Conservation (phyloP, 1,140 invertebrate genomes). For the Pseudomyrmex dendroicus region DNA sequence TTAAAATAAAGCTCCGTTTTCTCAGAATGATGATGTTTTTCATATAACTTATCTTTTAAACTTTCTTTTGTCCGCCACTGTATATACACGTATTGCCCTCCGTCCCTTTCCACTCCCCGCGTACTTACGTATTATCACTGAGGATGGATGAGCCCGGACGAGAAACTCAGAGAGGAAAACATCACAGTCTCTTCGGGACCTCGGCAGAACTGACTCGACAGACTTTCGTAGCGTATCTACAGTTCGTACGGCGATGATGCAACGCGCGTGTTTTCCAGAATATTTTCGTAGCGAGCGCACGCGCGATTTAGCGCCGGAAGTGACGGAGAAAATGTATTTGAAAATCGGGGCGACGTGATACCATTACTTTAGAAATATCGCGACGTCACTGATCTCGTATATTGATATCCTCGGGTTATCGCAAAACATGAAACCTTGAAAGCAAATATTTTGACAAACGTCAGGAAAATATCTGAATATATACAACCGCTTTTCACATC, state of each 20-base stretch:
- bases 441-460: not conserved
- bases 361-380: conserved; percentile 38
- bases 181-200: not conserved
- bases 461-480: not conserved
- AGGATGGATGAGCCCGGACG: conserved; percentile 14
- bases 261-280: conserved; percentile 26
- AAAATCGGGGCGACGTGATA: conserved; percentile 25
- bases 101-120: not conserved
- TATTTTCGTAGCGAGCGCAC: conserved; percentile 45
- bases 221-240: conserved; percentile 65
- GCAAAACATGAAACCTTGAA: not conserved
- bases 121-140: conserved; percentile 56
- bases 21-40: too few species aligned
- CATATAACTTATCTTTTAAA: too few species aligned
- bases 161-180: conserved; percentile 21
- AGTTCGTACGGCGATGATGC: conserved; percentile 69
- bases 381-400: not conserved
- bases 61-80: too few species aligned
- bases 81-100: too few species aligned
- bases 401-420: conserved; percentile 3
- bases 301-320: not conserved
- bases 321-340: conserved; percentile 15
- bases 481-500: not conserved
- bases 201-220: conserved; percentile 14
- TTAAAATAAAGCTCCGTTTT: too few species aligned